Conservation (phyloP, 2,113 vertebrate species). For the Acanthisitta chloris region DNA sequence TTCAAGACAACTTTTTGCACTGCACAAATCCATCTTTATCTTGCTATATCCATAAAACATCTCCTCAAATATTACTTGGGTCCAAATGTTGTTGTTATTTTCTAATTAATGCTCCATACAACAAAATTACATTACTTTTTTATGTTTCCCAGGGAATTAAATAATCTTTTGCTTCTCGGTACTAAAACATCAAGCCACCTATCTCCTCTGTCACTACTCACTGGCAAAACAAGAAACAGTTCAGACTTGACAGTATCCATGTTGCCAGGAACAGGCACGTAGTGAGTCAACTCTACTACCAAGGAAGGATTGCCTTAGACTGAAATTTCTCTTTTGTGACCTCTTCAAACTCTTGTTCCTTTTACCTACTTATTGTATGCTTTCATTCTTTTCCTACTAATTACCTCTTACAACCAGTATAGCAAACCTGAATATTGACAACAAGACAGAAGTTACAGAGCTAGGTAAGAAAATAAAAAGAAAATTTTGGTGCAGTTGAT, state of each 20-base stretch:
- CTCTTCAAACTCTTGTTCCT: not conserved
- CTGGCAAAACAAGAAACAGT: not conserved
- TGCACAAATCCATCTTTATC: not conserved
- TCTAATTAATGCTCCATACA: not conserved
- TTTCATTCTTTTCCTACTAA: not conserved
- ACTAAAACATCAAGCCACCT: not conserved
- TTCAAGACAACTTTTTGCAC: not conserved
- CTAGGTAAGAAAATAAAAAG: not conserved
- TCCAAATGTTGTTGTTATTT: not conserved
- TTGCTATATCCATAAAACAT: not conserved
- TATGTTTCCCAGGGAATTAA: not conserved
- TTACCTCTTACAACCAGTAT: not conserved
- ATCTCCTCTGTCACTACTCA: not conserved
- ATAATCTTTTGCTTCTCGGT: not conserved
- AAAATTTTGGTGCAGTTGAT: not conserved
- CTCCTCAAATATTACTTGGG: not conserved
- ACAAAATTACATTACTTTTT: not conserved
- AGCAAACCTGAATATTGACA: not conserved
- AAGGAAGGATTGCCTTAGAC: not conserved
- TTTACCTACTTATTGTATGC: not conserved
- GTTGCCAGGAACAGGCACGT: not conserved
- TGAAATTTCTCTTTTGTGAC: not conserved
- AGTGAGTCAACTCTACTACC: not conserved
- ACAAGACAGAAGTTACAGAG: not conserved
- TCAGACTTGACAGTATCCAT: not conserved